Evolutionary conservation across 2,113 vertebrate species (phyloP), one percentile per base, ranked within the genome.

Genomic region (Phaetusa simplex): DNA sequence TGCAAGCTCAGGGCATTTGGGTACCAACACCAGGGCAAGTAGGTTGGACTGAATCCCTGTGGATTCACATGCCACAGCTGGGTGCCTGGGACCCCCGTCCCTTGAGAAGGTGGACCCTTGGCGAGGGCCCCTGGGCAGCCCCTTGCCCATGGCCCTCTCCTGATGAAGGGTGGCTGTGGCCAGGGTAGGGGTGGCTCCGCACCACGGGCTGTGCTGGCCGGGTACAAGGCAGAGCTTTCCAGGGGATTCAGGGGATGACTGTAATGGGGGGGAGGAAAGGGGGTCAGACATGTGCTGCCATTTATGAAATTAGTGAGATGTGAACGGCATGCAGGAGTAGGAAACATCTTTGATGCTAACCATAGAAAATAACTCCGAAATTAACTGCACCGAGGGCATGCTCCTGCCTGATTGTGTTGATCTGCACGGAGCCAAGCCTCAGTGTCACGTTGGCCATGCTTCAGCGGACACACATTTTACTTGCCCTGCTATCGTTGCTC

Each of bases 341-440:
- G 32, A 93, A 80, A 56, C 0, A 2, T 80, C 84, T 93, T 96
- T 97, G 97, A 95, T 72, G 90, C 40, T 96, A 97, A 97, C 82
- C 34, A 56, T 29, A 86, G 72, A 45, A 87, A 97, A 97, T 95
- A 96, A 82, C 91, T 86, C 92, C 7, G 8, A 67, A 87, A 94
- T 78, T 15, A 86, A 76, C 86, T 53, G 91, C 84, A 95, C 56
- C 47, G 38, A 64, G 90, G 92, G 96, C 94, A 72, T 22, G 65
- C 92, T 95, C 77, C 86, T 95, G 94, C 97, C 92, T 95, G 92
- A 71, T 36, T 83, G 81, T 59, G 86, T n/a, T 95, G 95, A 97
- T 95, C 67, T 38, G 88, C 2, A 5, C 52, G 4, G 82, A 96
- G 94, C 85, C 91, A 58, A 74, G 80, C 80, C 69, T 77, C 38